Evolutionary conservation across 2,888 invertebrate species (phyloP).

Genomic region (Caenorhabditis japonica): DNA sequence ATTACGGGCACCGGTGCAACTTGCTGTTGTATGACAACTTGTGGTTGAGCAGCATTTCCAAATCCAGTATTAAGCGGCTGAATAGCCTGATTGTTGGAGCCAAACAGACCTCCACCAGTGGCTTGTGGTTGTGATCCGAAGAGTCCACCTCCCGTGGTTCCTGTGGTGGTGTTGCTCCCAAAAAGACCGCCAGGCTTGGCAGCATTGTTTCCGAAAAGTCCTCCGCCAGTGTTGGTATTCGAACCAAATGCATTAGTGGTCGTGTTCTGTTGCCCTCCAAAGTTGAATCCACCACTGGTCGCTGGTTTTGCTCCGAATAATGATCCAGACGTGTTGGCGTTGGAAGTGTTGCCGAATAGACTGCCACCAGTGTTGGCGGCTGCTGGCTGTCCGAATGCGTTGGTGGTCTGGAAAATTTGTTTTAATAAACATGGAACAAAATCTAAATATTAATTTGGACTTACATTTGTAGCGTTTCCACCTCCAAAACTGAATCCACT

Average conservation of each 20-base stretch:
- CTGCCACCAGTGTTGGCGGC: constrained; percentile 67
- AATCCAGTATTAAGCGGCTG: constrained; percentile 40
- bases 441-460: no score
- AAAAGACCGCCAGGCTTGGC: constrained; percentile 62
- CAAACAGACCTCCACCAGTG: constrained; percentile 44
- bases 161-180: constrained; percentile 50
- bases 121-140: constrained; percentile 65
- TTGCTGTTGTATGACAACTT: constrained; percentile 35
- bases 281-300: constrained; percentile 58
- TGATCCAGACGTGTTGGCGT: constrained; percentile 56
- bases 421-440: no score
- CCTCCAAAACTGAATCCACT: constrained; percentile 41
- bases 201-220: constrained; percentile 59
- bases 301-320: constrained; percentile 65
- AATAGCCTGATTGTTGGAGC: constrained; percentile 16
- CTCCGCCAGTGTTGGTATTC: constrained; percentile 68
- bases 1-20: constrained; percentile 64
- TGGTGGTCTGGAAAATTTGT: constrained; percentile 25
- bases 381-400: constrained; percentile 56
- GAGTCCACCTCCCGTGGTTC: constrained; percentile 54
- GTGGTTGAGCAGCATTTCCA: constrained; percentile 38
- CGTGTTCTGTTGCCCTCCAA: constrained; percentile 45
- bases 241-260: constrained; percentile 78
- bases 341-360: constrained; percentile 78
- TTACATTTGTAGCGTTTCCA: neutral